A percentile compares a stretch with the other conserved stretches of the same genome.
Conservation (phyloP, 2,888 invertebrate genomes). For the Tridacna crocea region DNA sequence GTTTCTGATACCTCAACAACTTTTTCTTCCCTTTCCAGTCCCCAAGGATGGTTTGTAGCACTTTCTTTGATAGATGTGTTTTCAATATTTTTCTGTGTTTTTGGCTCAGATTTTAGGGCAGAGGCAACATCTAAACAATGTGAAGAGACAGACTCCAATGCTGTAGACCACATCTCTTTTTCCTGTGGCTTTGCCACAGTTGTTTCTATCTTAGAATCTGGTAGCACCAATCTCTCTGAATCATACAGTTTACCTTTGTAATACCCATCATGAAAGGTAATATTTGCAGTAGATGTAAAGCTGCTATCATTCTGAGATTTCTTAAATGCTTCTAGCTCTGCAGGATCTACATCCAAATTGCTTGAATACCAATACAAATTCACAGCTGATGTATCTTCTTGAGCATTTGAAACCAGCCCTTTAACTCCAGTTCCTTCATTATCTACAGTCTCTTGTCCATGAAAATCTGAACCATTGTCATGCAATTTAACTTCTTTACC, state of each 20-base stretch:
- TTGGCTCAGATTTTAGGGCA: conserved; percentile 55
- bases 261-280: conserved; percentile 42
- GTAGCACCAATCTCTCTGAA: neutral
- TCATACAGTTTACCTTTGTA: conserved; percentile 36
- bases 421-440: neutral
- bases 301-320: conserved; percentile 29
- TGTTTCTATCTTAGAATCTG: neutral
- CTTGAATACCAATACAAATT: conserved; percentile 57
- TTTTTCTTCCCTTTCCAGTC: conserved; percentile 42
- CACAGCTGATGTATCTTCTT: conserved; percentile 38
- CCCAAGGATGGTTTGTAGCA: conserved; percentile 43
- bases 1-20: conserved; percentile 11
- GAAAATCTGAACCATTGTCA: neutral
- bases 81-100: conserved; percentile 38
- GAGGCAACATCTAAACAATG: conserved; percentile 56
- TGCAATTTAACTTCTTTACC: conserved; percentile 53
- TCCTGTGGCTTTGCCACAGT: neutral
- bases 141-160: conserved; percentile 57
- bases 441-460: neutral
- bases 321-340: conserved; percentile 54
- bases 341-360: conserved; percentile 46
- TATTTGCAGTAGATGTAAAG: conserved; percentile 36
- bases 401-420: neutral
- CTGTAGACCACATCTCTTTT: conserved; percentile 51
- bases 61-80: conserved; percentile 30